A percentile compares a stretch with the other conserved stretches of the same genome.
Conservation (phyloP, 1,140 invertebrate genomes). For the Cryptotermes secundus region DNA sequence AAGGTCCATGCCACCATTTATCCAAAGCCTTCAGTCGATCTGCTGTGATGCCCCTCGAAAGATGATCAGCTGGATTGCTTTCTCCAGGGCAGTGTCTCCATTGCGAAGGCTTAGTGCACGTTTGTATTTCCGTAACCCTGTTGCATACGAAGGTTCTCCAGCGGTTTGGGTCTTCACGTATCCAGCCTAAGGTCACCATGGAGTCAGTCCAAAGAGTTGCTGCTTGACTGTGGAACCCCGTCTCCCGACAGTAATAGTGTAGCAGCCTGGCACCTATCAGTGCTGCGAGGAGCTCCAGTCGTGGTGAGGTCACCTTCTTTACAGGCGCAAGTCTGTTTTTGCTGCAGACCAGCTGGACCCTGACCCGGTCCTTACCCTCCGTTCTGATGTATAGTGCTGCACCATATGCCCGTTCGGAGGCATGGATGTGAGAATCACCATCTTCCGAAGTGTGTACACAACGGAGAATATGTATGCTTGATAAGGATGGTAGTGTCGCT, state of each 20-base stretch:
- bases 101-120: no score
- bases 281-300: not conserved
- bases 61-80: not conserved
- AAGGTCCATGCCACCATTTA: not conserved
- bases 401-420: not conserved
- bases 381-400: not conserved
- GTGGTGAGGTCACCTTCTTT: not conserved
- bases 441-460: not conserved
- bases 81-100: not conserved
- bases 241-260: not conserved
- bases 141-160: no score
- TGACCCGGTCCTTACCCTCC: fast-evolving
- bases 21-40: not conserved
- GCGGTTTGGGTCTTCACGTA: no score
- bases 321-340: not conserved
- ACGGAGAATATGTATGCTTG: not conserved
- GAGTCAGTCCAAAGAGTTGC: no score
- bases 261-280: not conserved
- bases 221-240: fast-evolving
- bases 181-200: no score
- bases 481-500: no score
- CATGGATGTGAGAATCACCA: not conserved
- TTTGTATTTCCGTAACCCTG: no score
- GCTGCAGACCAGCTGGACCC: not conserved
- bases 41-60: not conserved